Evolutionary conservation across 2,888 invertebrate genomes (phyloP).

Genomic region (Eulithis prunata): DNA sequence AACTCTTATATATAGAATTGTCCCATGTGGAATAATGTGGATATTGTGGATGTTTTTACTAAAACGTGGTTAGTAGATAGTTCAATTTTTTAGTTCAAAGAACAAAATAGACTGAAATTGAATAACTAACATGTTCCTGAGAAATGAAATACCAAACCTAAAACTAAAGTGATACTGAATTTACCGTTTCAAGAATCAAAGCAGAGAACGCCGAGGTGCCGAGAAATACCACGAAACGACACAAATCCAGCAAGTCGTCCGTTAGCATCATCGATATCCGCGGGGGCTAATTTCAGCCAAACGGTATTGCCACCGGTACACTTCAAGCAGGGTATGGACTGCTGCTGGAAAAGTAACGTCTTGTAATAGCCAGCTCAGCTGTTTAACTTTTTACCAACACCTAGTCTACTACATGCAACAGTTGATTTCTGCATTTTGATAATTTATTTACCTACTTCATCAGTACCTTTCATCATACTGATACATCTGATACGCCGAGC

Average conservation of each 20-base stretch:
- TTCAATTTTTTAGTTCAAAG: no score
- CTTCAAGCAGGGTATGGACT: constrained; percentile 36
- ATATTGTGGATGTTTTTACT: neutral
- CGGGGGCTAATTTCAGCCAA: constrained; percentile 59
- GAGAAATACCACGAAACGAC: constrained; percentile 46
- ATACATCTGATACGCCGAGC: neutral
- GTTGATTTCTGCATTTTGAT: neutral
- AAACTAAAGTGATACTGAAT: neutral
- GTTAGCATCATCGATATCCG: constrained; percentile 53
- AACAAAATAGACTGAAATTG: neutral
- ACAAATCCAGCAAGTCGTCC: constrained; percentile 47
- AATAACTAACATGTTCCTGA: no score
- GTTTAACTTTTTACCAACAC: no score
- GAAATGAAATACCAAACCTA: neutral
- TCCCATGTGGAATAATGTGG: neutral
- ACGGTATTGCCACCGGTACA: constrained; percentile 57
- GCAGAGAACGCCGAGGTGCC: constrained; percentile 10
- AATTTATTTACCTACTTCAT: no score
- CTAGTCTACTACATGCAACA: neutral
- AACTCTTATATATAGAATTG: neutral
- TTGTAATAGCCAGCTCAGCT: no score
- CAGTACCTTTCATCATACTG: neutral
- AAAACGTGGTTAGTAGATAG: no score
- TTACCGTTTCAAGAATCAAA: constrained; percentile 1
- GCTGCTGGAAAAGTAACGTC: neutral